A percentile compares a stretch with the other conserved stretches of the same genome.
Evolutionary conservation across 2,888 invertebrate species (phyloP).

Genomic region (Phasia obesa): DNA sequence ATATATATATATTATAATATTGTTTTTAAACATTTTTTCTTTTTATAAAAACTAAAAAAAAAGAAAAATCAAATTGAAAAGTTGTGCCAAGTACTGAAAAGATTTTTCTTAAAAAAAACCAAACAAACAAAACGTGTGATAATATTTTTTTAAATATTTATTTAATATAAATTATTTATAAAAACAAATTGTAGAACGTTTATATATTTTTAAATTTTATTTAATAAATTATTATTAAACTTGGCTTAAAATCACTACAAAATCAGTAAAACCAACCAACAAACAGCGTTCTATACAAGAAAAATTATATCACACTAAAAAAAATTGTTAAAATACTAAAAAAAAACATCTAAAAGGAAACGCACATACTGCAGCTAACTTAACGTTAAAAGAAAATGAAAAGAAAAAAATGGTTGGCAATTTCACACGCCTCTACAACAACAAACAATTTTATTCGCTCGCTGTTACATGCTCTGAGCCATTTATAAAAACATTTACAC

Average conservation of each 20-base stretch:
- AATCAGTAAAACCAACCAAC: background rate
- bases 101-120: conserved; percentile 26
- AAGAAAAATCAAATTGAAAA: conserved; percentile 73
- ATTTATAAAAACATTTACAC: conserved; percentile 6
- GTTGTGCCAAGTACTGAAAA: conserved; percentile 83
- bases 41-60: conserved; percentile 43
- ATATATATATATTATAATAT: conserved; percentile 27
- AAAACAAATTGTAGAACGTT: conserved; percentile 59
- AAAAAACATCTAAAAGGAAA: conserved; percentile 42
- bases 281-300: conserved; percentile 13
- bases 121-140: conserved; percentile 79
- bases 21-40: conserved; percentile 23
- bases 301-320: conserved; percentile 36
- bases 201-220: background rate
- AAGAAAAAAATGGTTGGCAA: background rate
- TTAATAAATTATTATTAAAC: conserved; percentile 33
- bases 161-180: conserved; percentile 72
- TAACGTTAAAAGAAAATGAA: conserved; percentile 34
- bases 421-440: background rate
- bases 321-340: conserved; percentile 24
- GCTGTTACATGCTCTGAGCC: conserved; percentile 2
- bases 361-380: conserved; percentile 61
- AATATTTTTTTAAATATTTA: conserved; percentile 79
- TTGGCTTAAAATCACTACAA: conserved; percentile 18
- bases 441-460: background rate